Evolutionary conservation across 2,888 invertebrate genomes (phyloP).

Genomic region (Craniophora ligustri): DNA sequence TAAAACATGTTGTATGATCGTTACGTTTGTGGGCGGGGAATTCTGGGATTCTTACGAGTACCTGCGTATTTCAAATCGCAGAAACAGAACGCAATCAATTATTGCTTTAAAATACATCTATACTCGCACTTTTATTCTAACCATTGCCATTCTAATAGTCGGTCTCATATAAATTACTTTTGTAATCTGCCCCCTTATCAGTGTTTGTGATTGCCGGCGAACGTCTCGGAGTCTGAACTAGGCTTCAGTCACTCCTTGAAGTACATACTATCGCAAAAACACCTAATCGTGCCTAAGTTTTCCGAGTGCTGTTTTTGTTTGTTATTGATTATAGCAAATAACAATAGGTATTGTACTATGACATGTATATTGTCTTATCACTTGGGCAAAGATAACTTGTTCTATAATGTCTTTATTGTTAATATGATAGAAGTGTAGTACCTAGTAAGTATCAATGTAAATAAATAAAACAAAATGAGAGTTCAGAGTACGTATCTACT

Average conservation of each 20-base stretch:
- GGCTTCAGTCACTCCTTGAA: background rate
- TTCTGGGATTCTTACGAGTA: no score
- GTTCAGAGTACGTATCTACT: no score
- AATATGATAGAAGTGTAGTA: background rate
- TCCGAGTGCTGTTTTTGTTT: conserved; percentile 13
- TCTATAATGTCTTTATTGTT: background rate
- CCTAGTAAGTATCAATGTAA: no score
- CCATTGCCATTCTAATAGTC: no score
- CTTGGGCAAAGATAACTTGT: conserved; percentile 1
- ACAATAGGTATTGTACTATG: background rate
- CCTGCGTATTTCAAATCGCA: no score
- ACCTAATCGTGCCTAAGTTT: conserved; percentile 3
- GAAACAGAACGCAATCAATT: no score
- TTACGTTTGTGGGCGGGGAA: no score
- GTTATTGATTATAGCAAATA: conserved; percentile 10
- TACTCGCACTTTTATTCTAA: no score
- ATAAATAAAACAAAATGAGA: background rate
- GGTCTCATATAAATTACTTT: background rate
- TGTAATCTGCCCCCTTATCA: conserved; percentile 14
- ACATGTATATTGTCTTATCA: conserved; percentile 6
- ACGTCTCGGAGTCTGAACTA: background rate
- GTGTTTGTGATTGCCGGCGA: conserved; percentile 1
- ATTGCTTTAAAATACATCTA: no score
- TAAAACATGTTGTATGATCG: no score
- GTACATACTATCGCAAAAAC: conserved; percentile 8